Percentiles rank a stretch among this genome's conserved stretches.
Conservation (phyloP, 2,113 vertebrate species). For the Passer montanus region DNA sequence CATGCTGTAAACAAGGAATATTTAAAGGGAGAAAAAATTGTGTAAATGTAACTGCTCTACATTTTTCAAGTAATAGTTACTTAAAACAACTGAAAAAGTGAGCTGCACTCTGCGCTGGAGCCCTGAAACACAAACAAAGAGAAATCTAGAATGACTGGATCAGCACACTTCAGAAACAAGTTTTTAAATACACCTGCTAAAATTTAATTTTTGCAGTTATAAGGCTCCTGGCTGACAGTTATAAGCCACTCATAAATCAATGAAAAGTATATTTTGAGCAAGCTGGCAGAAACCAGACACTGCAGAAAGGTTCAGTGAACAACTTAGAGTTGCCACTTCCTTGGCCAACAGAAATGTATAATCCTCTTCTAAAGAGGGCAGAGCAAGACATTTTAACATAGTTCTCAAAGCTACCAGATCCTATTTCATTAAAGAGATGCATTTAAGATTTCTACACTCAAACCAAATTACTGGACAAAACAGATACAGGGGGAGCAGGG, state of each 20-base stretch:
- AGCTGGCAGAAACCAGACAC: background rate
- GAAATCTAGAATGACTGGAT: background rate
- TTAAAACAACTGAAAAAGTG: background rate
- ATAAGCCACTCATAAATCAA: background rate
- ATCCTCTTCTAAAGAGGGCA: background rate
- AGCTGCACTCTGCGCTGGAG: background rate
- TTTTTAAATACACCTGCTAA: background rate
- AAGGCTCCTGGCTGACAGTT: background rate
- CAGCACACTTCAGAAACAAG: background rate
- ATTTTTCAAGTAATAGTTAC: background rate
- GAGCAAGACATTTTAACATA: background rate
- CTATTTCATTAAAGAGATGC: background rate
- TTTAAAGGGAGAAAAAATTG: rapidly evolving
- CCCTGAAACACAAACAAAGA: background rate
- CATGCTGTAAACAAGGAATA: background rate
- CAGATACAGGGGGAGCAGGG: background rate
- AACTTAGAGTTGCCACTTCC: background rate
- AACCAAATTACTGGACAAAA: background rate
- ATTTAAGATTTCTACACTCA: background rate
- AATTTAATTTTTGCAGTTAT: background rate
- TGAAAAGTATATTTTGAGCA: background rate
- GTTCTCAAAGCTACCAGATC: background rate
- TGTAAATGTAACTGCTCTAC: background rate
- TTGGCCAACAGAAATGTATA: background rate
- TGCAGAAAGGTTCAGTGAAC: background rate